Evolutionary conservation across 2,797 vertebrate genomes (phyloP).

Genomic region (Ciconia nigra): DNA sequence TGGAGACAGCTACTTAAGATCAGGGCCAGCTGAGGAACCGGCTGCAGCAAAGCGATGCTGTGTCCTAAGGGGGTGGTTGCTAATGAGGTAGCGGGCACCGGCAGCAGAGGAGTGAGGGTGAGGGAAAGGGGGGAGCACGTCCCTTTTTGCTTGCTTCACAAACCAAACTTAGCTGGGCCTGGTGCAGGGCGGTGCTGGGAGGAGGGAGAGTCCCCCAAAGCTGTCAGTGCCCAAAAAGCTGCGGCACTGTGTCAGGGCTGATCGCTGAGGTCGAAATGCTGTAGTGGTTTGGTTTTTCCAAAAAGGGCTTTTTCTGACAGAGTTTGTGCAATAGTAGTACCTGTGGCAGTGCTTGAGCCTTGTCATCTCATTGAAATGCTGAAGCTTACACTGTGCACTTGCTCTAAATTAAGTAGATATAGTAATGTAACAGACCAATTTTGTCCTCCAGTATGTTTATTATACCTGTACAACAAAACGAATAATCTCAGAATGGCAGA

Average conservation of each 20-base stretch:
- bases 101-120: accelerated
- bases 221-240: neutral
- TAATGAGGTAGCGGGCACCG: accelerated
- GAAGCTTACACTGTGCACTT: neutral
- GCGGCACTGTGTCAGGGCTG: neutral
- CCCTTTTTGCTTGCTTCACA: neutral
- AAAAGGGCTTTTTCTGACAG: neutral
- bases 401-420: neutral
- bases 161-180: neutral
- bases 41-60: neutral
- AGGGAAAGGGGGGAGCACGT: neutral
- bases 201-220: neutral
- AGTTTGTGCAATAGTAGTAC: accelerated
- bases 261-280: neutral
- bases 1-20: neutral
- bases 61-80: neutral
- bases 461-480: neutral
- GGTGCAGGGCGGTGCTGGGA: neutral
- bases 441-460: neutral
- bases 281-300: neutral
- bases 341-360: neutral
- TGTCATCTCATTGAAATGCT: neutral
- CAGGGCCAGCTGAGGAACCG: neutral
- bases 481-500: neutral
- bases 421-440: neutral